These are phyloP conservation scores for Drosophila infuscata DNA, from an alignment of 2,888 invertebrate species.

Conservation along the genomic window DNA sequence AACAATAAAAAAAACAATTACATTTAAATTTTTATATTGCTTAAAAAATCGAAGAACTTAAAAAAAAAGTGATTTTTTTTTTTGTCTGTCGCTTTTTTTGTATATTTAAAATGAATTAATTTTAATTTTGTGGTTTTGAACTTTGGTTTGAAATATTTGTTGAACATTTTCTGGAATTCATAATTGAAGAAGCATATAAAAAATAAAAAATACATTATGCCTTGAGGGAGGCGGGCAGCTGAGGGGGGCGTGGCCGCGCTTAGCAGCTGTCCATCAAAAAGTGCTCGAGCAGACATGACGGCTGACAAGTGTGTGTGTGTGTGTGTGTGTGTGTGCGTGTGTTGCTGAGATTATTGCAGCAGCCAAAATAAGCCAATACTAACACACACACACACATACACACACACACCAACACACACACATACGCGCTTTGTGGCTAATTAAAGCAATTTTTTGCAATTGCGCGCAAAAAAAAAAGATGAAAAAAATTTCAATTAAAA, in stretches of 20 bases:
- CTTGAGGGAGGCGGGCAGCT: constrained; percentile 1
- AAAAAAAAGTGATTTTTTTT: not conserved
- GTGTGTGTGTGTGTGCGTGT: constrained; percentile 3
- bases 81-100: not conserved
- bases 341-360: constrained; percentile 60
- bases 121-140: not conserved
- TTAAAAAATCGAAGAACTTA: not conserved
- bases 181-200: not conserved
- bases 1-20: no score
- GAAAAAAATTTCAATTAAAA: constrained; percentile 56
- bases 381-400: constrained; percentile 24
- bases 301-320: constrained; percentile 12
- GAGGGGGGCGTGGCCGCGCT: constrained; percentile 21
- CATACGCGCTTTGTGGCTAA: constrained; percentile 40
- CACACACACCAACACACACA: constrained; percentile 8
- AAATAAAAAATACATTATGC: not conserved
- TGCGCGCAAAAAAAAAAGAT: constrained; percentile 35
- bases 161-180: not conserved
- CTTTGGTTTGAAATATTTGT: not conserved
- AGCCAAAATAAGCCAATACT: constrained; percentile 12
- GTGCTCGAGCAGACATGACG: constrained; percentile 26
- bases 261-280: constrained; percentile 51
- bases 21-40: no score
- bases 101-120: not conserved
- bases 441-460: constrained; percentile 70